Percentiles rank a stretch among this genome's conserved stretches.
These are phyloP conservation scores for Ochotona curzoniae DNA, from an alignment of 2,113 vertebrate species.

Conservation along the genomic window DNA sequence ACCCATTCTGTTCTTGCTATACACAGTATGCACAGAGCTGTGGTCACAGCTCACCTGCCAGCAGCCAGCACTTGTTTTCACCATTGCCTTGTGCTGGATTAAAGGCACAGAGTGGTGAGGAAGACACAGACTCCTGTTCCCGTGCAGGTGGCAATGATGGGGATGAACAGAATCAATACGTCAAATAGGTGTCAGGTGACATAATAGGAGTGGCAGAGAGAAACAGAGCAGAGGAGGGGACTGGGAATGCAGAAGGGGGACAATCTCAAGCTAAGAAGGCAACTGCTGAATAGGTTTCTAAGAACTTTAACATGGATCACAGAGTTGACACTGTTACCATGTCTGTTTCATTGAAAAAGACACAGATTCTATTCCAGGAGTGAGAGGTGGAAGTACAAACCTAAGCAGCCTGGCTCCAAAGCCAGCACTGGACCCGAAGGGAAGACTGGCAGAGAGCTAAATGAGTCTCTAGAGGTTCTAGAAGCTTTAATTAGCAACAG, in stretches of 20 bases:
- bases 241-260: neutral
- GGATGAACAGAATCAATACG: neutral
- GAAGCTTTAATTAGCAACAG: slow-evolving; percentile 26
- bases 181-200: slow-evolving; percentile 10
- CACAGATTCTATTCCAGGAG: neutral
- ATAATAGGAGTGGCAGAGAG: neutral
- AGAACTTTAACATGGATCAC: neutral
- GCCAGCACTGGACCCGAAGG: neutral
- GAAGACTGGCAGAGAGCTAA: neutral
- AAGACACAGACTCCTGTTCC: neutral
- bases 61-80: neutral
- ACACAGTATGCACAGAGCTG: neutral
- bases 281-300: neutral
- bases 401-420: neutral
- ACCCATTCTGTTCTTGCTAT: neutral
- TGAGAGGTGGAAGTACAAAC: neutral
- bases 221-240: neutral
- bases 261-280: neutral
- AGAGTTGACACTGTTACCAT: neutral
- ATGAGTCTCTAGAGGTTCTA: neutral
- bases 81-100: neutral
- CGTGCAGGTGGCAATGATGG: neutral
- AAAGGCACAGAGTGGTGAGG: neutral
- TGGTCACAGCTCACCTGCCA: neutral
- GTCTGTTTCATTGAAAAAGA: neutral